These are phyloP conservation scores for Brachyrhaphis roseni DNA, from an alignment of 2,797 vertebrate species.

Conservation along the genomic window DNA sequence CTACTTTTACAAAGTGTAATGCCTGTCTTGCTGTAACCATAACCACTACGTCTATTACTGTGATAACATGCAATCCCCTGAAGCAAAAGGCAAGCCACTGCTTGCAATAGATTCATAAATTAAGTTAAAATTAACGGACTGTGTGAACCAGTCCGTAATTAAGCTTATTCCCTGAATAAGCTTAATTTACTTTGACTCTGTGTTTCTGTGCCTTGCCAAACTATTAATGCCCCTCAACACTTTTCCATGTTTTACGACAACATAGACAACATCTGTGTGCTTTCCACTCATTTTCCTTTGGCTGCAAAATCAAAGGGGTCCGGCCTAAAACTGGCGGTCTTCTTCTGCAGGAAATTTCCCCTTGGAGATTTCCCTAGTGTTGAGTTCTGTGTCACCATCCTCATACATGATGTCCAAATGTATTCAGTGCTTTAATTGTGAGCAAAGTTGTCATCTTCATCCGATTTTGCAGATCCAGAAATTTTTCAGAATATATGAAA, in stretches of 20 bases:
- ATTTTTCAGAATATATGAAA: background rate
- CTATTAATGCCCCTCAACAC: background rate
- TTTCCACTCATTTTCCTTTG: background rate
- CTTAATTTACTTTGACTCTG: background rate
- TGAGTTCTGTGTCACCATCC: background rate
- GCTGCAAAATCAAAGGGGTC: background rate
- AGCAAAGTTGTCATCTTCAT: background rate
- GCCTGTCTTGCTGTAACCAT: conserved; percentile 69
- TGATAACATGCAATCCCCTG: conserved; percentile 53
- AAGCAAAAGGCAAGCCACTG: conserved; percentile 19
- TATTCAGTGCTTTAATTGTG: background rate
- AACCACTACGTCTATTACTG: conserved; percentile 68
- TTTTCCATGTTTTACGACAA: background rate
- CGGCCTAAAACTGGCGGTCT: background rate
- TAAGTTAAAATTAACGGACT: conserved; percentile 33
- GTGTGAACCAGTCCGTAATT: conserved; percentile 36
- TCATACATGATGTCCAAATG: background rate
- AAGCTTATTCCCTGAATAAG: conserved; percentile 60
- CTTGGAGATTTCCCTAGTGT: background rate
- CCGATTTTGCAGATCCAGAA: background rate
- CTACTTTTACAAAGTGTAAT: conserved; percentile 54
- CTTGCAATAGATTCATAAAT: conserved; percentile 32
- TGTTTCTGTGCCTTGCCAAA: background rate
- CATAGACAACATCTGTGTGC: background rate
- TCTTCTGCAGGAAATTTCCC: background rate